Base-by-base conservation (phyloP, 2,113 vertebrate species). In the Salvelinus namaycush region DNA sequence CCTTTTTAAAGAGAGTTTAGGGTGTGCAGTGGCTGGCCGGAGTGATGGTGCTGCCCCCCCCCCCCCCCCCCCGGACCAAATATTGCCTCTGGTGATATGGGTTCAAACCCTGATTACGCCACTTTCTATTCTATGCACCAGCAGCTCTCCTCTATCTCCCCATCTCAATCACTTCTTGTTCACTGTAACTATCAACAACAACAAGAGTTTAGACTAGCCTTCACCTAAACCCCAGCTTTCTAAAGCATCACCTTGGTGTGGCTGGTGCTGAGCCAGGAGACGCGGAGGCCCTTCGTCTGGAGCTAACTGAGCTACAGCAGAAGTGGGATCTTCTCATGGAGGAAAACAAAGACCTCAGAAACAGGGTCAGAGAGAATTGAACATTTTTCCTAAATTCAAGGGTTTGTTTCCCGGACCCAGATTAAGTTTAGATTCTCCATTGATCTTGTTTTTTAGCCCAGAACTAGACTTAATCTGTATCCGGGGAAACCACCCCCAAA, bases 221-320 rank as follows among this genome's bases (percentile, higher is more conserved):
- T 87, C 73, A 88, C 20, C 0, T 0, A 1, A n/a, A 66, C 66
- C 65, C 6, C 90, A 98, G 98, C 78, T 99, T 97, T 89, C 91
- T 99, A 90, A 99, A 97, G 90, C 94, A 96, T 81, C 96, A 97
- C 76, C 93, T 99, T 77, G 95, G 95, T 64, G 93, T 91, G n/a
- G 80, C 91, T 7, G 94, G 91, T 67, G 87, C 93, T 5, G 96
- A 96, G 84, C 94, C 94, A 3, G 93, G 92, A 8, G 95, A 97
- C 79, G 68, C 92, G 0, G 95, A 96, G 65, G 79, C 92, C 74
- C 95, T 98, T 70, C 95, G 94, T 26, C 81, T 92, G 87, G 96
- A 99, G 88, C 88, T 97, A 73, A 91, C 93, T 68, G 95, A 97
- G 71, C 93, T 97, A 76, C 96, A 96, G 81, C 94, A 96, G 85